A percentile compares a stretch with the other conserved stretches of the same genome.
Evolutionary conservation across 2,888 invertebrate genomes (phyloP).

Genomic region (Acrocera orbiculus): DNA sequence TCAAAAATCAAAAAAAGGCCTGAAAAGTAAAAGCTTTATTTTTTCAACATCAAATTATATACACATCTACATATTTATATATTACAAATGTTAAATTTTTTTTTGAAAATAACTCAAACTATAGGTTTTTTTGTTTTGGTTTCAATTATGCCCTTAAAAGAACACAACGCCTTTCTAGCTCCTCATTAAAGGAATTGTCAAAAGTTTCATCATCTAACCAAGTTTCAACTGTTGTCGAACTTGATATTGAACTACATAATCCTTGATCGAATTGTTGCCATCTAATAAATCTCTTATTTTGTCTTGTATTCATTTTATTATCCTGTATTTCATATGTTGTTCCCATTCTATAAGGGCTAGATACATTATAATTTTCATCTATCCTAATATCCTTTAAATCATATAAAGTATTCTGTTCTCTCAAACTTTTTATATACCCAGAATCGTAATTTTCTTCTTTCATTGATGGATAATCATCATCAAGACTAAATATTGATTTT

Average conservation of each 20-base stretch:
- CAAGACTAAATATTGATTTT: conserved; percentile 4
- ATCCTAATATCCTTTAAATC: too few species aligned
- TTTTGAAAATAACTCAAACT: too few species aligned
- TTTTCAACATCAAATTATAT: too few species aligned
- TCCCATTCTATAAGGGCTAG: background rate
- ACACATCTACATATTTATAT: too few species aligned
- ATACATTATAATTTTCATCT: too few species aligned
- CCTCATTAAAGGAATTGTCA: conserved; percentile 18
- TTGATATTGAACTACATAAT: conserved; percentile 25
- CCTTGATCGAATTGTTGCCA: conserved; percentile 16
- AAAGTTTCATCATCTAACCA: conserved; percentile 28
- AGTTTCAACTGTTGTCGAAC: conserved; percentile 28
- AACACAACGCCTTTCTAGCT: conserved; percentile 14
- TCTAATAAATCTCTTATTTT: conserved; percentile 14
- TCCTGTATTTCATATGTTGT: conserved; percentile 19
- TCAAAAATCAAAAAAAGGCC: too few species aligned
- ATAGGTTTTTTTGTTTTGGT: too few species aligned
- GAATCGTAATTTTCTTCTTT: too few species aligned
- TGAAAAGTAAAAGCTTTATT: too few species aligned
- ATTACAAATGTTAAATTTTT: too few species aligned
- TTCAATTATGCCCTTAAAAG: conserved; percentile 9
- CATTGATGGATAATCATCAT: background rate
- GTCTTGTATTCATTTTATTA: conserved; percentile 18
- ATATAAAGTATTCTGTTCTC: too few species aligned
- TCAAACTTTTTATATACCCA: too few species aligned